Conservation (phyloP, 92 coral and sea anemone genomes). For the Anthopleura xanthogrammica region DNA sequence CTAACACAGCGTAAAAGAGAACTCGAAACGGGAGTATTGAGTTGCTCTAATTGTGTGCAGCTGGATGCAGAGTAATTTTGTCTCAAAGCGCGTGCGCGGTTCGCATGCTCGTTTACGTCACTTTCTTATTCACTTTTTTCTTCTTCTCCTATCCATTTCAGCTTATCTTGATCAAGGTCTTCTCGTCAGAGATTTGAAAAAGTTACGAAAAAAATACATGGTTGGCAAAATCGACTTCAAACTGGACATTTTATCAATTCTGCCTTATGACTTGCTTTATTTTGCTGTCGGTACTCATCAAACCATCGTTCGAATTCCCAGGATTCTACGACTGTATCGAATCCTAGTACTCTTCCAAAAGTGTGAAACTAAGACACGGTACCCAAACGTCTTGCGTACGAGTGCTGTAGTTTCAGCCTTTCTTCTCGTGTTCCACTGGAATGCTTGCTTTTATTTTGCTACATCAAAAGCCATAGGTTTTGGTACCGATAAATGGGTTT, state of each 20-base stretch:
- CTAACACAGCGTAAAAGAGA: too few species aligned
- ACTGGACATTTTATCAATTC: constrained; percentile 64
- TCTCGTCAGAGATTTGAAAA: constrained; percentile 65
- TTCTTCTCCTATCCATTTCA: constrained; percentile 6
- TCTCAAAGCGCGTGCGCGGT: too few species aligned
- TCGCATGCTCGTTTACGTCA: too few species aligned
- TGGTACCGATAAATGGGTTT: constrained; percentile 89
- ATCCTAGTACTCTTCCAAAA: constrained; percentile 55
- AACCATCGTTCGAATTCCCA: constrained; percentile 50
- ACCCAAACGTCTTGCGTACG: constrained; percentile 61
- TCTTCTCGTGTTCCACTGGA: constrained; percentile 82
- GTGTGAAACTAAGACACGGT: constrained; percentile 58
- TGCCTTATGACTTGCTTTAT: constrained; percentile 71
- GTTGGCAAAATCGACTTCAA: constrained; percentile 40
- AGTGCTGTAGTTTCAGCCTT: constrained; percentile 52
- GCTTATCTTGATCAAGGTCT: constrained; percentile 78
- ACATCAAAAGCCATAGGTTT: constrained; percentile 70
- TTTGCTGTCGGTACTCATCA: constrained; percentile 42
- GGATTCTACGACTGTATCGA: constrained; percentile 73
- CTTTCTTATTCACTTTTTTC: too few species aligned
- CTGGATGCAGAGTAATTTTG: too few species aligned
- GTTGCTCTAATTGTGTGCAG: too few species aligned
- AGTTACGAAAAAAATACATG: constrained; percentile 60
- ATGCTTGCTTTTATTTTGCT: constrained; percentile 80
- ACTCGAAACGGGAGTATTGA: too few species aligned